Percentiles rank a stretch among this genome's conserved stretches.
These are phyloP conservation scores for Chauna torquata DNA, from an alignment of 2,113 vertebrate species.

Conservation along the genomic window DNA sequence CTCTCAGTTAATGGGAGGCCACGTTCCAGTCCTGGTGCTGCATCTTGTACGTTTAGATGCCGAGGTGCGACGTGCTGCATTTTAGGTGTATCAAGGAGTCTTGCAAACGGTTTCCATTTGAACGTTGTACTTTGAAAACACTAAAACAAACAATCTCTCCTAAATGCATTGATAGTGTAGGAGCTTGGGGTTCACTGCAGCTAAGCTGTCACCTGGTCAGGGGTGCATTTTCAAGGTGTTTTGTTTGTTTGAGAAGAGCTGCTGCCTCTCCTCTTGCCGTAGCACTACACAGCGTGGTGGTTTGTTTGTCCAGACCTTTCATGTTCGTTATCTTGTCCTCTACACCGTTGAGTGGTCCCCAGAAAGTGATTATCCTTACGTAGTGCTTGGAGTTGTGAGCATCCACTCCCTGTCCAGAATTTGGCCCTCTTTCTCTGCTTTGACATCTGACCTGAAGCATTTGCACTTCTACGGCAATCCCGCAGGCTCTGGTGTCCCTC, in stretches of 20 bases:
- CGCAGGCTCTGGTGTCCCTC: neutral
- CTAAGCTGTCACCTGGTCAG: fast-evolving
- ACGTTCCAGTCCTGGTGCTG: neutral
- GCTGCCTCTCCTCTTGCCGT: neutral
- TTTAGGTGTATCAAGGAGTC: neutral
- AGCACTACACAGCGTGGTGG: neutral
- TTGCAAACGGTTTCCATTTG: neutral
- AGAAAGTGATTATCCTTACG: neutral
- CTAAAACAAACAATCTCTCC: neutral
- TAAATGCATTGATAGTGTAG: fast-evolving
- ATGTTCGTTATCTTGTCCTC: neutral
- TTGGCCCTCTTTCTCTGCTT: neutral
- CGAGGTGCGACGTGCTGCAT: fast-evolving
- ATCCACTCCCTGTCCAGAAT: neutral
- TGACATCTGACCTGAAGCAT: neutral
- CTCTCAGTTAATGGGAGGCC: neutral
- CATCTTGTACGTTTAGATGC: neutral
- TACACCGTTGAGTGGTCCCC: neutral
- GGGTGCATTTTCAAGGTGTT: neutral
- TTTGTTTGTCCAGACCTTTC: neutral
- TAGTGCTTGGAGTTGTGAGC: neutral
- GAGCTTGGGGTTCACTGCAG: neutral
- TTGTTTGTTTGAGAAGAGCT: neutral
- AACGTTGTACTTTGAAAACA: neutral
- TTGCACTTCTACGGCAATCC: neutral